Percentiles rank a stretch among this genome's conserved stretches.
Evolutionary conservation across 2,797 vertebrate genomes (phyloP).

Genomic region (Muraenolepis orangiensis): DNA sequence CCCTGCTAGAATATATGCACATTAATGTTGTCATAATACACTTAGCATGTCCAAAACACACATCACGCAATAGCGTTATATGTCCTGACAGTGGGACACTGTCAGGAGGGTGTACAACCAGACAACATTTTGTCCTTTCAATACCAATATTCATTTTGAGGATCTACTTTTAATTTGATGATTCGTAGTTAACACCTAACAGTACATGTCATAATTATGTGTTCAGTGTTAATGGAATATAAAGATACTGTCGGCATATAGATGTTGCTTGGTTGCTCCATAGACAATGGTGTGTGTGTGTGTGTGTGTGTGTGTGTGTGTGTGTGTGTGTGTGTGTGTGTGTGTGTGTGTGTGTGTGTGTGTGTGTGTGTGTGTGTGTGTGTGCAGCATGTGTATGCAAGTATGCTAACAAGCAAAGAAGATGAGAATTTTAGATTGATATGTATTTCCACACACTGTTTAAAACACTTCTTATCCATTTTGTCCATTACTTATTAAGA

Average conservation of each 20-base stretch:
- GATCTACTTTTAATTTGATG: not conserved
- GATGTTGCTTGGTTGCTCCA: too few species aligned
- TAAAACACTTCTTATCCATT: too few species aligned
- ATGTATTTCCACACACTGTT: too few species aligned
- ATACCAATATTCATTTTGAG: not conserved
- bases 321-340: not conserved
- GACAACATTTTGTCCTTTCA: not conserved
- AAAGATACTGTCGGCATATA: too few species aligned
- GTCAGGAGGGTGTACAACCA: not conserved
- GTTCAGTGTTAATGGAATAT: too few species aligned
- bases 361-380: not conserved
- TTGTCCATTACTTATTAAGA: too few species aligned
- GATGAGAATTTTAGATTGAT: too few species aligned
- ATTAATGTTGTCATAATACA: not conserved
- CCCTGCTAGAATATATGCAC: not conserved
- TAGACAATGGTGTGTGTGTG: too few species aligned
- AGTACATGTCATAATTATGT: too few species aligned
- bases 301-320: too few species aligned
- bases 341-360: not conserved
- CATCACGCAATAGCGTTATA: not conserved
- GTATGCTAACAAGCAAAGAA: too few species aligned
- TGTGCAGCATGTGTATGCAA: not conserved
- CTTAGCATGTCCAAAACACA: not conserved
- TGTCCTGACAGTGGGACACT: not conserved
- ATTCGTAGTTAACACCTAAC: not conserved